Evolutionary conservation across 2,888 invertebrate species (phyloP).

Genomic region (Tanytarsus gracilentus): DNA sequence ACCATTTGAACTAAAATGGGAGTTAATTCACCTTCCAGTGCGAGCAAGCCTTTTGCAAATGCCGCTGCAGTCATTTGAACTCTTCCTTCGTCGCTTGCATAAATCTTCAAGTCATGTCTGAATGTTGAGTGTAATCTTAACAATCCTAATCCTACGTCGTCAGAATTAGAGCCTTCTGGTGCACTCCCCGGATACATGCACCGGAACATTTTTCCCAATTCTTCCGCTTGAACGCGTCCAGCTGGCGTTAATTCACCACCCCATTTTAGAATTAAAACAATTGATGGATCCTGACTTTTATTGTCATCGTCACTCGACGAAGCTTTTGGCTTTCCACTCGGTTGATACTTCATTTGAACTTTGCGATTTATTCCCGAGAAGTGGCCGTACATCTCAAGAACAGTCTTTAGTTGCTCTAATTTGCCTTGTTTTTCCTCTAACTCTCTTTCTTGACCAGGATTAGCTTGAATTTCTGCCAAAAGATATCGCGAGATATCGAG

Average conservation of each 20-base stretch:
- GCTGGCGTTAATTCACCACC: constrained; percentile 98
- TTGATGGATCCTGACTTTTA: constrained; percentile 64
- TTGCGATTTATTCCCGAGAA: constrained; percentile 99
- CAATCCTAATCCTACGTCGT: constrained; percentile 88
- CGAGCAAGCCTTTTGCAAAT: constrained; percentile 95
- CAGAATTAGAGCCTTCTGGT: constrained; percentile 77
- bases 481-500: constrained; percentile 90
- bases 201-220: constrained; percentile 93
- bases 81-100: constrained; percentile 97
- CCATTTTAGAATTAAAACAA: constrained; percentile 97
- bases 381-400: constrained; percentile 99
- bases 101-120: constrained; percentile 97
- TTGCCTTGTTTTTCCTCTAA: constrained; percentile 96
- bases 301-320: constrained; percentile 84
- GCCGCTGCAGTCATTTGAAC: constrained; percentile 99
- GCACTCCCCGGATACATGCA: constrained; percentile 97
- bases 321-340: constrained; percentile 81
- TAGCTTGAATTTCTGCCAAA: constrained; percentile 78
- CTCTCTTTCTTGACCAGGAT: constrained; percentile 72
- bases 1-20: constrained; percentile 99
- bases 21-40: constrained; percentile 95
- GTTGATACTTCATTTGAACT: constrained; percentile 99
- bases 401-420: constrained; percentile 93
- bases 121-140: constrained; percentile 93
- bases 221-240: constrained; percentile 94